Base-by-base conservation (phyloP, 2,888 invertebrate genomes). In the Drosophila demipolita region DNA sequence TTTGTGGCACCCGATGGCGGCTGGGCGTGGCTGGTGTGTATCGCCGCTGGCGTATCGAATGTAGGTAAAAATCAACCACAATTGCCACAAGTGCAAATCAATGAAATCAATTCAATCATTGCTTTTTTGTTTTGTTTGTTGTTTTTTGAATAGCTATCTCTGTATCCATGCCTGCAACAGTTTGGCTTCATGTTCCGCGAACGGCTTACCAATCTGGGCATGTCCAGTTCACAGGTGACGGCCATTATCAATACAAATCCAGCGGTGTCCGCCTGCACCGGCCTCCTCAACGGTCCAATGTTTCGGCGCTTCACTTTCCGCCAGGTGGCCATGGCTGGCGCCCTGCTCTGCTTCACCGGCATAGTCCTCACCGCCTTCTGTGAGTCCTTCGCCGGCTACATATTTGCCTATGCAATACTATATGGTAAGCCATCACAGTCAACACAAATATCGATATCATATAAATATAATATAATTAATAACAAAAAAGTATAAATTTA, bases 1-100 rank as follows among this genome's bases (percentile, higher is more conserved):
- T 96, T 96, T 83, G 92, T 94, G 53, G 95, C 96, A 1, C 96
- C 96, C 0, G 96, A 96, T 91, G 96, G 96, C 6, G 96, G 96
- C 0, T 96, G 96, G 96, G 92, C 92, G 0, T 96, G 96, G 96
- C 93, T 96, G 91, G 94, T 96, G 26, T 95, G 96, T 36, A 87
- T 96, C 8, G 96, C 96, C 6, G 95, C 95, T 57, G 96, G 96
- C 80, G 93, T 95, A 84, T 95, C 96, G 61, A 96, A 96, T 91
- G 96, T 96, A 93, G 95, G 95, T 95, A 60, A 57, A 60, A 64
- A 33, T 7, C 38, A 38, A 36, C 17, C 48, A 57, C 38, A 20
- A 59, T 15, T 11, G 36, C 9, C 0, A 29, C 35, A 36, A 12
- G 1, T 26, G 8, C 40, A n/a, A 15, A 9, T 1, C 36, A n/a